Base-by-base conservation (phyloP, 1,140 invertebrate species). In the Ceratoteleas bidentatus region DNA sequence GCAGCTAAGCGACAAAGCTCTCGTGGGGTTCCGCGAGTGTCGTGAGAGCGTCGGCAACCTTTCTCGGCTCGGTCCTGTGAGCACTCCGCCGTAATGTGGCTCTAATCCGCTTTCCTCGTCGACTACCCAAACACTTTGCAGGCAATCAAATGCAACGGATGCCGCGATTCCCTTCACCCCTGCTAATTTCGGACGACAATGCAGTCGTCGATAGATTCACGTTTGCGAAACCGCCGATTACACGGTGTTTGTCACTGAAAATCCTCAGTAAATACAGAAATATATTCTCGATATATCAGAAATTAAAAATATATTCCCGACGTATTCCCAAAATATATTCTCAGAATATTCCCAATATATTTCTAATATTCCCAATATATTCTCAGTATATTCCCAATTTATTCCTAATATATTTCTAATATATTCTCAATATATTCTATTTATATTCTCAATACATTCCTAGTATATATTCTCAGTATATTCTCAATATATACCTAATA, bases 51-150 rank as follows among this genome's bases (percentile, higher is more conserved):
- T 15, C 34, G 6, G 13, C 52, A 70, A 75, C 66, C 64, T 68
- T 74, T 82, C 65, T 65, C 33, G 10, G 45, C 32, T 15, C 32
- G 68, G 45, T 73, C 81, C 49, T 83, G 47, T 6, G 50, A 73
- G 68, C 64, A 74, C 69, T 74, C 54, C 80, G 61, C 57, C 73
- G 73, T 81, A 81, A 80, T 81, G 73, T 80, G 57, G 60, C 56
- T 84, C 73, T 84, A 84, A 81, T 77, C 76, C 76, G 77, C 82
- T 84, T 84, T 84, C 11, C 82, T 84, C 77, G 68, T 84, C 57
- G 81, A 84, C 81, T 80, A 77, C 76, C 68, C 76, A 80, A 80
- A 80, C 76, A 73, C 76, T 84, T 84, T 80, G 81, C 76, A 73
- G 76, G 72, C 81, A 80, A 84, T 84, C 81, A 84, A 77, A 84